Percentiles rank a stretch among this genome's conserved stretches.
These are phyloP conservation scores for Drosophila tropicalis DNA, from an alignment of 1,140 invertebrate species.

Conservation along the genomic window DNA sequence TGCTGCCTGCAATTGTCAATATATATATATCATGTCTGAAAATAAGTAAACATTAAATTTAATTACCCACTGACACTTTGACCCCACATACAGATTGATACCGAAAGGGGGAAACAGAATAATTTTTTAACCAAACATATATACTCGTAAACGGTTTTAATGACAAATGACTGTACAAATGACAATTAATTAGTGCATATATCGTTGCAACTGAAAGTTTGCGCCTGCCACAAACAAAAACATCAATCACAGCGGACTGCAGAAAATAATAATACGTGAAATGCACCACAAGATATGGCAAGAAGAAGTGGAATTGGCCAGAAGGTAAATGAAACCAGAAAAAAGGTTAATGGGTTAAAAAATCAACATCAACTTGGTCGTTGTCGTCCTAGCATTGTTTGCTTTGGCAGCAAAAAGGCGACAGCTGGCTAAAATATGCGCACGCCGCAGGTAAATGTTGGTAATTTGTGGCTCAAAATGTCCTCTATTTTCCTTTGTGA, in stretches of 20 bases:
- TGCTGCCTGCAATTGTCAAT: slow-evolving; percentile 29
- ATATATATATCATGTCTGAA: slow-evolving; percentile 42
- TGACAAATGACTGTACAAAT: slow-evolving; percentile 58
- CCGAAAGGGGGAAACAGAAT: slow-evolving; percentile 20
- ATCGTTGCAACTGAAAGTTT: slow-evolving; percentile 47
- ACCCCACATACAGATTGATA: slow-evolving; percentile 9
- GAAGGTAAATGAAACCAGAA: slow-evolving; percentile 46
- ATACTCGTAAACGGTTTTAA: slow-evolving; percentile 24
- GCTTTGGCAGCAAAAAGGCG: slow-evolving; percentile 46
- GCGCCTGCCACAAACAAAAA: slow-evolving; percentile 56
- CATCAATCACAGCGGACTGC: slow-evolving; percentile 64
- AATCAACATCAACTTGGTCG: slow-evolving; percentile 70
- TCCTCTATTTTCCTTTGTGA: slow-evolving; percentile 12
- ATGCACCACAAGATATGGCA: slow-evolving; percentile 19
- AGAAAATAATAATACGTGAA: slow-evolving; percentile 47
- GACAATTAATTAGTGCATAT: slow-evolving; percentile 70
- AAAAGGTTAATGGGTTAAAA: slow-evolving; percentile 76
- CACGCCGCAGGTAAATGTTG: slow-evolving; percentile 69
- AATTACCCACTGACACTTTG: slow-evolving; percentile 22
- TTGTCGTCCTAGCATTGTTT: slow-evolving; percentile 64
- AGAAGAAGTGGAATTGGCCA: neutral
- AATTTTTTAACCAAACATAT: slow-evolving; percentile 35
- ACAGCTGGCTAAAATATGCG: slow-evolving; percentile 65
- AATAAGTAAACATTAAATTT: slow-evolving; percentile 30
- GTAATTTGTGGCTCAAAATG: slow-evolving; percentile 72